These are phyloP conservation scores for Eupithecia subumbrata DNA, from an alignment of 2,888 invertebrate genomes.

Conservation along the genomic window DNA sequence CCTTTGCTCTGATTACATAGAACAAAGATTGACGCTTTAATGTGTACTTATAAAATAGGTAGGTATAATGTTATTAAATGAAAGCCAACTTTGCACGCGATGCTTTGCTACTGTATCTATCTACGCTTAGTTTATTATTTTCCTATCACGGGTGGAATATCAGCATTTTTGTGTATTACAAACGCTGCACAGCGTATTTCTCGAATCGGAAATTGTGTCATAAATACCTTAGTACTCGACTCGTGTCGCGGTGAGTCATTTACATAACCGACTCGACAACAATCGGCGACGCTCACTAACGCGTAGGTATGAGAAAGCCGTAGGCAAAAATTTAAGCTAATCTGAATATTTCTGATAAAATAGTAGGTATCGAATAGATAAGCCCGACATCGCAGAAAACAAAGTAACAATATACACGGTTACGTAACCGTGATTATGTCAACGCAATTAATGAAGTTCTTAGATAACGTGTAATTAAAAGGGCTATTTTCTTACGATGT, in stretches of 20 bases:
- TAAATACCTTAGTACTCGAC: slow-evolving; percentile 47
- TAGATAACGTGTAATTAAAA: slow-evolving; percentile 6
- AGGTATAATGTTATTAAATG: slow-evolving; percentile 39
- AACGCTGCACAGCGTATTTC: slow-evolving; percentile 8
- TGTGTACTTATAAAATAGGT: slow-evolving; percentile 1
- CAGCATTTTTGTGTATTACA: slow-evolving; percentile 5
- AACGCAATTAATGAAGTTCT: background rate
- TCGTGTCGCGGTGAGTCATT: slow-evolving; percentile 50
- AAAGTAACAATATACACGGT: slow-evolving; percentile 19
- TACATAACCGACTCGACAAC: slow-evolving; percentile 52
- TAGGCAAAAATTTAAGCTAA: slow-evolving; percentile 1
- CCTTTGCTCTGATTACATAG: slow-evolving; percentile 47
- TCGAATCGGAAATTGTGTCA: slow-evolving; percentile 59
- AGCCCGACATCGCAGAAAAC: slow-evolving; percentile 19
- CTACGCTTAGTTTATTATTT: slow-evolving; percentile 5
- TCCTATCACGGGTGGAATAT: background rate
- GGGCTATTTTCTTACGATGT: background rate
- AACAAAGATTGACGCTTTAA: slow-evolving; percentile 12
- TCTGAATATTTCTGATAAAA: slow-evolving; percentile 14
- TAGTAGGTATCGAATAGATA: slow-evolving; percentile 5
- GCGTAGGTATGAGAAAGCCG: slow-evolving; percentile 39
- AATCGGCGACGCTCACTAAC: slow-evolving; percentile 26
- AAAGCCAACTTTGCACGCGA: slow-evolving; percentile 42
- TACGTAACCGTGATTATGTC: slow-evolving; percentile 12
- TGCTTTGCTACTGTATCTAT: slow-evolving; percentile 15